phyloP scores from a whole-genome alignment of 2,888 invertebrate genomes.

The Protodeltote pygarga region DNA sequence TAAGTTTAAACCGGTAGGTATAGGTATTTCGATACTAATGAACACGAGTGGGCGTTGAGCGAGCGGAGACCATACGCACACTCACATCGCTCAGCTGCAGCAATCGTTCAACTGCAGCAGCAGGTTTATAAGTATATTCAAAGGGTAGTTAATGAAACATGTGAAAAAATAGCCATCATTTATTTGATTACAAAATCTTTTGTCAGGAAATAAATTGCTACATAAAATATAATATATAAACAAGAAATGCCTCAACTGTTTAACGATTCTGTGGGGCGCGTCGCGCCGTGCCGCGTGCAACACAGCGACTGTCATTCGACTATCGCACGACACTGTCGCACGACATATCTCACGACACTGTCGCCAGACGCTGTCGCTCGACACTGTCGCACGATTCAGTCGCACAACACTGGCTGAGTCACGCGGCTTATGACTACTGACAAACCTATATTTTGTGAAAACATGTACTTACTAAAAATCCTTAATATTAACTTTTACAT shows the following conservation, averaged over 20 bases:
- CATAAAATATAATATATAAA: constrained; percentile 82
- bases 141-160: constrained; percentile 53
- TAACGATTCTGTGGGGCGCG: constrained; percentile 41
- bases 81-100: no score
- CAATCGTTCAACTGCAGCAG: no score
- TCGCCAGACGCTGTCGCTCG: no score
- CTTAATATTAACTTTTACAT: constrained; percentile 62
- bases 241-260: constrained; percentile 75
- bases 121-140: no score
- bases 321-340: background rate
- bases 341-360: background rate
- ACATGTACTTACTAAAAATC: constrained; percentile 58
- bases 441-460: constrained; percentile 56
- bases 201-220: constrained; percentile 83
- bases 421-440: constrained; percentile 28
- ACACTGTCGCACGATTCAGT: background rate
- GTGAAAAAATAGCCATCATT: constrained; percentile 80
- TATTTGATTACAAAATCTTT: constrained; percentile 84
- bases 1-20: no score
- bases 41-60: no score
- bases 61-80: no score
- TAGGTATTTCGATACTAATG: no score
- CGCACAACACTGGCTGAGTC: background rate
- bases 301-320: constrained; percentile 3
- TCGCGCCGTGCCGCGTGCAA: constrained; percentile 16